A percentile compares a stretch with the other conserved stretches of the same genome.
phyloP scores from a whole-genome alignment of 2,113 vertebrate genomes.

The Micronycteris hirsuta region DNA sequence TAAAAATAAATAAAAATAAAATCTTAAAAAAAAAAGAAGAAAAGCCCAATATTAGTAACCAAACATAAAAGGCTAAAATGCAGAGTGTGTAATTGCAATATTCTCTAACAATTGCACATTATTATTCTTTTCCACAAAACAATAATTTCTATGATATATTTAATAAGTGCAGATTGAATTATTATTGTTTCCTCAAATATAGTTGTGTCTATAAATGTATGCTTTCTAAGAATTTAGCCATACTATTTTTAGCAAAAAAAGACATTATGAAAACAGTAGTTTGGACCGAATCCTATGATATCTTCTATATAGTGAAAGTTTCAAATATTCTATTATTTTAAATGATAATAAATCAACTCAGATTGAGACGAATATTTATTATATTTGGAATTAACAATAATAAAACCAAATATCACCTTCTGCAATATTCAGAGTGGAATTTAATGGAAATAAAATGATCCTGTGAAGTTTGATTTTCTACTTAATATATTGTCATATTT shows the following conservation, averaged over 20 bases:
- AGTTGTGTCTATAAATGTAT: conserved; percentile 29
- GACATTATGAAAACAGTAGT: conserved; percentile 57
- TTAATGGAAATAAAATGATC: conserved; percentile 78
- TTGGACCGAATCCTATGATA: conserved; percentile 55
- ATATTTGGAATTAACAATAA: conserved; percentile 82
- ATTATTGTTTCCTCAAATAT: neutral
- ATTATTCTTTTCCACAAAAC: neutral
- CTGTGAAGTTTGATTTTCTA: conserved; percentile 60
- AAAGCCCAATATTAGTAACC: neutral
- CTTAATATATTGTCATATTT: conserved; percentile 68
- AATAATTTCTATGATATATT: neutral
- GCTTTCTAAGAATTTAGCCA: conserved; percentile 68
- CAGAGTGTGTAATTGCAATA: neutral
- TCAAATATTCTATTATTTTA: conserved; percentile 77
- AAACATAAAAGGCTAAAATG: neutral
- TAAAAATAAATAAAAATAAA: no score
- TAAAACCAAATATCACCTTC: conserved; percentile 77
- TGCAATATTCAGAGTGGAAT: conserved; percentile 57
- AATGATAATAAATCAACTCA: conserved; percentile 82
- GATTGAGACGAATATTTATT: conserved; percentile 79
- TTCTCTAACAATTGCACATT: neutral
- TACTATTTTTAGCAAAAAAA: conserved; percentile 52
- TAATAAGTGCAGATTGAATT: neutral
- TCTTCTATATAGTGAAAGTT: conserved; percentile 62
- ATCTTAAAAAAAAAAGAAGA: neutral